Evolutionary conservation across 2,797 vertebrate species (phyloP).

Genomic region (Tinamus major): DNA sequence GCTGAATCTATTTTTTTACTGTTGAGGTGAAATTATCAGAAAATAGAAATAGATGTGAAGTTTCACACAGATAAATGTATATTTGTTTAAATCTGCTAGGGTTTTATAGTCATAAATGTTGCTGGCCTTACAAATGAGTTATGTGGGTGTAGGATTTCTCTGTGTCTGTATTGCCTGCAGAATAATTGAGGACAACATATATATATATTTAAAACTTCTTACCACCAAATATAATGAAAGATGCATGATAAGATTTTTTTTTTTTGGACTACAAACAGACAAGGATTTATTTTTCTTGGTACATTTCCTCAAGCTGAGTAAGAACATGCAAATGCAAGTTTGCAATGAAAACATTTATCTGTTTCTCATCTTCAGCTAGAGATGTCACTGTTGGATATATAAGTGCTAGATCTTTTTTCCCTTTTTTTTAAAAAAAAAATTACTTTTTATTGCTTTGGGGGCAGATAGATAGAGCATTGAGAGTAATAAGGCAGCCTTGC

Average conservation of each 20-base stretch:
- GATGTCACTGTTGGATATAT: not conserved
- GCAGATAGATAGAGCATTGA: not conserved
- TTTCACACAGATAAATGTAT: not conserved
- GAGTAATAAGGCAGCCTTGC: not conserved
- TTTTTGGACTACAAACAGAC: not conserved
- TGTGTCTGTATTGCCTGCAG: conserved; percentile 30
- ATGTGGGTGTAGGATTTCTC: conserved; percentile 34
- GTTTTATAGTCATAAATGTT: conserved; percentile 30
- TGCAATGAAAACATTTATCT: not conserved
- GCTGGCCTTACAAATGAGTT: conserved; percentile 17
- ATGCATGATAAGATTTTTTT: not conserved
- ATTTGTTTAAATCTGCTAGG: conserved; percentile 40
- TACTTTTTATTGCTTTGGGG: not conserved
- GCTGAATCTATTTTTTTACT: not conserved
- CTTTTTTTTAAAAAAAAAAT: not conserved
- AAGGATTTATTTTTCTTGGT: not conserved
- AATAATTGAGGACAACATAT: conserved; percentile 21
- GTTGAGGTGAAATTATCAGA: not conserved
- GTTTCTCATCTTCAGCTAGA: not conserved
- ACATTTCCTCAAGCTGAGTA: not conserved
- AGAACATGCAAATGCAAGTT: not conserved
- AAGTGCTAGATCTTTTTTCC: not conserved
- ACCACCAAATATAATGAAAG: conserved; percentile 15
- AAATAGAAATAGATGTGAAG: conserved; percentile 14
- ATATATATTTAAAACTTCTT: conserved; percentile 30